Percentiles rank a stretch among this genome's conserved stretches.
phyloP scores from a whole-genome alignment of 2,888 invertebrate genomes.

The Perizoma flavofasciatum region DNA sequence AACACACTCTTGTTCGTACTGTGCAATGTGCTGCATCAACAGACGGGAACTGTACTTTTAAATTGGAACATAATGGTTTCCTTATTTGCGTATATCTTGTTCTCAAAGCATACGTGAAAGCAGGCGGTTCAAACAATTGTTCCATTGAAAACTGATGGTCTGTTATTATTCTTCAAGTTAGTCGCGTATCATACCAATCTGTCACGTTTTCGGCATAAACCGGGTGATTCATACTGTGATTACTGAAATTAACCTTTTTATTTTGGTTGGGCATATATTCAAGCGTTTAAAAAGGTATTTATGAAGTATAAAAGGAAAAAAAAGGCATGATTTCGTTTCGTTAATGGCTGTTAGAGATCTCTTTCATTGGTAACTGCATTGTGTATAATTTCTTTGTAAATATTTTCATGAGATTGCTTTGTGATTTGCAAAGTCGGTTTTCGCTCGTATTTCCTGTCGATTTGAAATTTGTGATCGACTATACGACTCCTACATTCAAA shows the following conservation, averaged over 20 bases:
- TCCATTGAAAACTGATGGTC: conserved; percentile 35
- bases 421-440: conserved; percentile 13
- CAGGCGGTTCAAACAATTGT: conserved; percentile 28
- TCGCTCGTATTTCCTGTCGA: conserved; percentile 17
- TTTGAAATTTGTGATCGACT: conserved; percentile 5
- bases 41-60: not conserved
- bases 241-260: conserved; percentile 37
- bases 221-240: conserved; percentile 44
- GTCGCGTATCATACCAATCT: conserved; percentile 36
- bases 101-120: conserved; percentile 38
- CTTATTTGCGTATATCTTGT: conserved; percentile 26
- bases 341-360: conserved; percentile 12
- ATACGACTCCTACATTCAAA: conserved; percentile 8
- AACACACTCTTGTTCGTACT: not conserved
- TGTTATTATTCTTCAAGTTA: conserved; percentile 41
- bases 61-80: conserved; percentile 16
- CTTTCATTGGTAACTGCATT: conserved; percentile 19
- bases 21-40: not conserved
- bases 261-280: conserved; percentile 15
- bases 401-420: conserved; percentile 20
- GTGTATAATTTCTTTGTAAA: conserved; percentile 29
- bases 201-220: conserved; percentile 61
- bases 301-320: conserved; percentile 13
- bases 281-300: conserved; percentile 12
- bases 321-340: conserved; percentile 6